Evolutionary conservation across 2,888 invertebrate species (phyloP).

Genomic region (Macrophya alboannulata): DNA sequence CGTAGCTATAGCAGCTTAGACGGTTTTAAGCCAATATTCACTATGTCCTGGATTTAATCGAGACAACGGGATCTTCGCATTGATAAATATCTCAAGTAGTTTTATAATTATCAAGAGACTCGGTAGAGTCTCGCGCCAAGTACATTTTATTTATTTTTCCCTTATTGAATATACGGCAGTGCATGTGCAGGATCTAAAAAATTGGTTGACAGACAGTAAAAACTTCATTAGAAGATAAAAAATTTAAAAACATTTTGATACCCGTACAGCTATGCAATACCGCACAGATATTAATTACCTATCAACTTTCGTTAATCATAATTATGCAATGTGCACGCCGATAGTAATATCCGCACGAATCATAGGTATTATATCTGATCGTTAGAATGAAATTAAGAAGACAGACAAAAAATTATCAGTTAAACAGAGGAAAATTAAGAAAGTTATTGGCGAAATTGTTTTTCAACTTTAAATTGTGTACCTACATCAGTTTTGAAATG

Average conservation of each 20-base stretch:
- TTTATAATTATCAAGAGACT: no score
- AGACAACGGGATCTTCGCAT: conserved; percentile 1
- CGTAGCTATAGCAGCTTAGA: neutral
- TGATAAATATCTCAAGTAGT: conserved; percentile 3
- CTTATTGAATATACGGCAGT: neutral
- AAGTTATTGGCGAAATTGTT: neutral
- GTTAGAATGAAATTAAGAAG: no score
- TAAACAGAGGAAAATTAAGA: neutral
- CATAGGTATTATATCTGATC: neutral
- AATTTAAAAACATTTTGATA: neutral
- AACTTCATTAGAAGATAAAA: no score
- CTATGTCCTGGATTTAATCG: neutral
- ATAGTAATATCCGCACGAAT: neutral
- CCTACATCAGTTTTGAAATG: neutral
- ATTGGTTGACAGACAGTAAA: neutral
- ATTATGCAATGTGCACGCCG: neutral
- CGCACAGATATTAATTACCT: neutral
- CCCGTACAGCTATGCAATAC: neutral
- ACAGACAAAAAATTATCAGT: no score
- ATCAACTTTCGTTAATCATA: neutral
- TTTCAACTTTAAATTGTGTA: neutral
- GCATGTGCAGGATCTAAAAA: neutral
- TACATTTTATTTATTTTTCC: neutral
- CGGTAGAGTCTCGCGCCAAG: no score
- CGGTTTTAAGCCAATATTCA: neutral